These are phyloP conservation scores for Poecilia latipinna DNA, from an alignment of 2,113 vertebrate species.

Conservation along the genomic window DNA sequence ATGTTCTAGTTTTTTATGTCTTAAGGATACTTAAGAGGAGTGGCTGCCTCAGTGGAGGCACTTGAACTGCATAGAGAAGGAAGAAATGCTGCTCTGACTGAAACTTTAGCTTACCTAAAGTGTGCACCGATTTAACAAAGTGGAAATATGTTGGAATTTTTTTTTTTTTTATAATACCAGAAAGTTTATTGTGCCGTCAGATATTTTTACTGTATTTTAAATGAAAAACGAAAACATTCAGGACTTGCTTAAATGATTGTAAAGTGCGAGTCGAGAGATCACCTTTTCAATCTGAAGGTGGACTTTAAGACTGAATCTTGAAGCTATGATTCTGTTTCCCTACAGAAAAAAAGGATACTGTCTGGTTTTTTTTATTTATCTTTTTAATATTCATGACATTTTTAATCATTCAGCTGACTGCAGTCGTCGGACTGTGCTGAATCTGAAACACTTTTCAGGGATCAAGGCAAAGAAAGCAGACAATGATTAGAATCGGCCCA, in stretches of 20 bases:
- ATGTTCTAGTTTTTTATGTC: slow-evolving; percentile 1
- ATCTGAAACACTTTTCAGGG: slow-evolving; percentile 2
- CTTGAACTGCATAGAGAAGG: not conserved
- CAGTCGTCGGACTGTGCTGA: not conserved
- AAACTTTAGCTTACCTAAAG: slow-evolving; percentile 3
- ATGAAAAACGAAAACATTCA: not conserved
- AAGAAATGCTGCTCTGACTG: slow-evolving; percentile 19
- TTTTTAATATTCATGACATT: not conserved
- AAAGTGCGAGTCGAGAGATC: not conserved
- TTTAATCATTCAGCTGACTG: not conserved
- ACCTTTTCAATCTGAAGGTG: not conserved
- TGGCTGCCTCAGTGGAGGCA: not conserved
- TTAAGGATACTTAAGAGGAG: not conserved
- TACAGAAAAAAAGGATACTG: not conserved
- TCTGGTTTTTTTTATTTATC: not conserved
- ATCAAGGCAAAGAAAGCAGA: not conserved
- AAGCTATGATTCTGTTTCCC: not conserved
- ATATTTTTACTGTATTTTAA: not conserved
- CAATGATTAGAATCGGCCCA: slow-evolving; percentile 2
- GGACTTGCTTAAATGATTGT: too few species aligned
- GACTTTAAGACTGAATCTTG: not conserved
- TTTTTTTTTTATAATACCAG: not conserved
- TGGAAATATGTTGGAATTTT: not conserved
- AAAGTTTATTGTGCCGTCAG: not conserved
- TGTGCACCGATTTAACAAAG: not conserved